Base-by-base conservation (phyloP, 2,888 invertebrate genomes). In the Lumbricus terrestris region DNA sequence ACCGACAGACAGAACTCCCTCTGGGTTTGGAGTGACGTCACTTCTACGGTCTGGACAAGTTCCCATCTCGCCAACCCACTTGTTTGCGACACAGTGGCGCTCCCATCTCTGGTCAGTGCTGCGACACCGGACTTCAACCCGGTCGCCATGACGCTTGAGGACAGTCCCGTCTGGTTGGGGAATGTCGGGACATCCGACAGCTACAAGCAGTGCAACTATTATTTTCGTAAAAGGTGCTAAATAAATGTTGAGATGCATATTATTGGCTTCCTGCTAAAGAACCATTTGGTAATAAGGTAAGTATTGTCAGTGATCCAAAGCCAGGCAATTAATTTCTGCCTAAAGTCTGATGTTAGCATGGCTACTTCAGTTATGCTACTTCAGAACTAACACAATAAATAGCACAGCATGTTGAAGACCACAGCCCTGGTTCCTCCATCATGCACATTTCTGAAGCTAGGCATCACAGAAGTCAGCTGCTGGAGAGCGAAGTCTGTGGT, bases 101-200 rank as follows among this genome's bases (percentile, higher is more conserved):
- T 47, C 34, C 89, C 89, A 90, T 42, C 85, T 38, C 47, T 91
- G 88, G 13, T 88, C 89, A 35, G n/a, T 42, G 47, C 89, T 83
- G 29, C 23, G 29, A 69, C 91, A 91, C 23, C 34, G 23, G 16
- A 91, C 88, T 37, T 88, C 90, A 34, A 90, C 18, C 16, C 33
- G 40, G 47, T 91, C 89, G 35, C 89, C 90, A 5, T 89, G 88
- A 90, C 91, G 47, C n/a, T 82, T 88, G 85, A 90, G 33, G 88
- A 88, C 42, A 20, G 90, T 38, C 34, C 89, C 90, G 0, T 37
- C 85, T 20, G 89, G 90, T 20, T 90, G 89, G 33, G 90, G 89
- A 20, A 88, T 40, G 37, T 91, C 91, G 8, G 92, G 89, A 89
- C 92, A 92, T 29, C 92, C 92, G 8, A 92, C 88, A 33, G 92